Percentiles rank a stretch among this genome's conserved stretches.
Evolutionary conservation across 2,113 vertebrate species (phyloP).

Genomic region (Parus major): DNA sequence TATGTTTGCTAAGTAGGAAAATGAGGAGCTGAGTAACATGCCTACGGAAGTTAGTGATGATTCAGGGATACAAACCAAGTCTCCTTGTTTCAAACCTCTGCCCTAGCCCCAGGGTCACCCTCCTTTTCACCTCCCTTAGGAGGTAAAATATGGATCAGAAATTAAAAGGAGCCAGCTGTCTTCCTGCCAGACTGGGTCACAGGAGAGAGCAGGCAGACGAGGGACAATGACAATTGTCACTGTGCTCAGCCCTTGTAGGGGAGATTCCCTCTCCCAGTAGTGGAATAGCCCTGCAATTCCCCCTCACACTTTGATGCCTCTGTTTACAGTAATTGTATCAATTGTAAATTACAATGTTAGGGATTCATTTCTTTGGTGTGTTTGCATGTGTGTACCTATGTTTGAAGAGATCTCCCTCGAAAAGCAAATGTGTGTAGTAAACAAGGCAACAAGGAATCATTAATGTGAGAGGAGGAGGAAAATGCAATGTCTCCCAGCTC

Average conservation of each 20-base stretch:
- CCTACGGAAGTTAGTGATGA: neutral
- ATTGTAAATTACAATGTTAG: neutral
- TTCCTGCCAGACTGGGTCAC: neutral
- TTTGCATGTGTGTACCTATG: neutral
- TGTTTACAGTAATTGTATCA: neutral
- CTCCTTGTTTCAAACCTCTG: neutral
- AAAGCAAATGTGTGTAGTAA: neutral
- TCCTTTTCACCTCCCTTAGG: neutral
- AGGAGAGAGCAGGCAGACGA: neutral
- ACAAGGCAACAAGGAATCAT: neutral
- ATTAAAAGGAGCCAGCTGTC: neutral
- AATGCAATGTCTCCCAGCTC: neutral
- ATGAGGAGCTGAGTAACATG: constrained; percentile 21
- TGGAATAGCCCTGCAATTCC: neutral
- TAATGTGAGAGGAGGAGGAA: neutral
- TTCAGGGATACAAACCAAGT: constrained; percentile 7
- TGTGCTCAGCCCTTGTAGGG: neutral
- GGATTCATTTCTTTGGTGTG: neutral
- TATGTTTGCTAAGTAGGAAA: constrained; percentile 41
- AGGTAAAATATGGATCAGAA: neutral
- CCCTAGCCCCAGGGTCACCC: neutral
- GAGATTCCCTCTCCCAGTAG: neutral
- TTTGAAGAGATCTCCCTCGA: neutral
- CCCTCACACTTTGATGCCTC: neutral
- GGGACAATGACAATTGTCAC: neutral